Evolutionary conservation across 2,113 vertebrate genomes (phyloP).

Genomic region (Ictalurus punctatus): DNA sequence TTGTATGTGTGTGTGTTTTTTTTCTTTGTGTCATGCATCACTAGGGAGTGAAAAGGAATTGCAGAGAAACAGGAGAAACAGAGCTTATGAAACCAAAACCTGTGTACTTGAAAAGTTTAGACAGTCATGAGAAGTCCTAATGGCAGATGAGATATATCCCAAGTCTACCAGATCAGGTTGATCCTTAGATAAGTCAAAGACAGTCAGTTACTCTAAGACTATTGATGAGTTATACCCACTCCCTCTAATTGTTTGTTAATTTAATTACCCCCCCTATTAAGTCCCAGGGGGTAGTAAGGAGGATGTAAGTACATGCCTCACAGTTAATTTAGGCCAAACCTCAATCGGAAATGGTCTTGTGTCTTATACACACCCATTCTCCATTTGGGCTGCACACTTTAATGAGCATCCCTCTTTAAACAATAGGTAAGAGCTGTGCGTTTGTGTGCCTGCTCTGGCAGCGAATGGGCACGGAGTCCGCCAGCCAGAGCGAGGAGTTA

Average conservation of each 20-base stretch:
- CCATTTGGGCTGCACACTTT: slow-evolving; percentile 48
- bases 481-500: slow-evolving; percentile 55
- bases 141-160: background rate
- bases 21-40: background rate
- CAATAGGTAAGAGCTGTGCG: slow-evolving; percentile 48
- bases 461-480: slow-evolving; percentile 45
- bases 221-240: slow-evolving; percentile 13
- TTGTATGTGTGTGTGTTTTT: background rate
- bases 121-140: background rate
- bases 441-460: slow-evolving; percentile 33
- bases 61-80: background rate
- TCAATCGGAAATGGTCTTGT: slow-evolving; percentile 49
- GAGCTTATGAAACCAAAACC: background rate
- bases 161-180: background rate
- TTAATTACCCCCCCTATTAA: slow-evolving; percentile 34
- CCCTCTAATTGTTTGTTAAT: slow-evolving; percentile 44
- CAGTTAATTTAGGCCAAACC: slow-evolving; percentile 39
- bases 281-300: slow-evolving; percentile 36
- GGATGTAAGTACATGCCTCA: slow-evolving; percentile 40
- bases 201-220: background rate
- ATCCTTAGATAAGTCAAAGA: background rate
- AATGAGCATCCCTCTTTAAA: slow-evolving; percentile 57
- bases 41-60: background rate
- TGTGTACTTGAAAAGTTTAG: background rate
- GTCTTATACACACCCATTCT: slow-evolving; percentile 48